These are phyloP conservation scores for Fragum sueziense DNA, from an alignment of 2,888 invertebrate genomes.

Conservation along the genomic window DNA sequence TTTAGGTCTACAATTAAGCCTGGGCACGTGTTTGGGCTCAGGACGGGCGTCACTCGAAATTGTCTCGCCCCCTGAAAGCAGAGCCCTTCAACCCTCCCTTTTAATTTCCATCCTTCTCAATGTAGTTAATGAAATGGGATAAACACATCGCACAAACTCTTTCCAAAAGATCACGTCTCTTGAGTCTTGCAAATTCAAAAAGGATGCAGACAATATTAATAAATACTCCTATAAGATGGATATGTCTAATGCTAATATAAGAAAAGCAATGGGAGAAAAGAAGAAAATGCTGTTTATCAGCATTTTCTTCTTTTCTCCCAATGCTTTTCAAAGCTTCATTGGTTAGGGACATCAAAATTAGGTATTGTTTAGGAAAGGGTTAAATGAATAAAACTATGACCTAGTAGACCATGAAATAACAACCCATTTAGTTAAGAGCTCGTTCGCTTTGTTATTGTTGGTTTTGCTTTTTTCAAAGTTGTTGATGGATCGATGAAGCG, in stretches of 20 bases:
- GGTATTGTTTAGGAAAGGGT: no score
- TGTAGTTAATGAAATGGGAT: slow-evolving; percentile 23
- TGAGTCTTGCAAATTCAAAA: no score
- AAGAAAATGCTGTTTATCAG: no score
- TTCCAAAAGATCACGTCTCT: no score
- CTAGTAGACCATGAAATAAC: slow-evolving; percentile 13
- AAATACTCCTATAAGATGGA: no score
- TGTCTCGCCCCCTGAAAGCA: slow-evolving; percentile 14
- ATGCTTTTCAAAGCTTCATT: no score
- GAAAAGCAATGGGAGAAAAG: no score
- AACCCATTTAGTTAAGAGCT: neutral
- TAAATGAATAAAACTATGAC: slow-evolving; percentile 20
- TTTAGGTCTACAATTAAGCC: slow-evolving; percentile 20
- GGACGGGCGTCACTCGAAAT: slow-evolving; percentile 1
- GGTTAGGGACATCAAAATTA: no score
- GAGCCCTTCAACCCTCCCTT: slow-evolving; percentile 12
- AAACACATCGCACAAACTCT: slow-evolving; percentile 16
- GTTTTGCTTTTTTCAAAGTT: neutral
- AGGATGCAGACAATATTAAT: no score
- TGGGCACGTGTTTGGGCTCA: slow-evolving; percentile 6
- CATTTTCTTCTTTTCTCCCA: no score
- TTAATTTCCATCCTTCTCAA: slow-evolving; percentile 11
- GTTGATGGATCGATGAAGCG: no score
- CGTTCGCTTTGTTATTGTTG: neutral
- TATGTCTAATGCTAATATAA: no score